Evolutionary conservation across 30 jellyfish, hydroid and myxozoan genomes (phyloP).

Genomic region (Cassiopea andromeda): DNA sequence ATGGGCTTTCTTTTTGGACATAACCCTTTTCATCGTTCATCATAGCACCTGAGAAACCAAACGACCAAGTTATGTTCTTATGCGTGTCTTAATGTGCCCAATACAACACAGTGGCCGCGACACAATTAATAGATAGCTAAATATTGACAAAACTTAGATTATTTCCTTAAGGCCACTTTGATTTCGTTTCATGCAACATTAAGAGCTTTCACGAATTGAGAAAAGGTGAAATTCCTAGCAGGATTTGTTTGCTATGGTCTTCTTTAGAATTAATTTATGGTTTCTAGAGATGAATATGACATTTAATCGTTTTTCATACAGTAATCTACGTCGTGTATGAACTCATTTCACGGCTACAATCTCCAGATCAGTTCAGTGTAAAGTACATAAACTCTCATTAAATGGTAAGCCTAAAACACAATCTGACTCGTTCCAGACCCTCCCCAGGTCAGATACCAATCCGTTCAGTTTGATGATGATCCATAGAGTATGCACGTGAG

Average conservation of each 20-base stretch:
- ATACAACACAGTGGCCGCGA: conserved; percentile 37
- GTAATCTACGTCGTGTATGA: conserved; percentile 4
- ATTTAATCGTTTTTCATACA: conserved; percentile 18
- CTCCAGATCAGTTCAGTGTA: background rate
- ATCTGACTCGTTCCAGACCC: conserved; percentile 20
- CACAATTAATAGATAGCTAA: conserved; percentile 7
- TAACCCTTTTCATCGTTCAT: background rate
- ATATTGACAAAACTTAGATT: conserved; percentile 58
- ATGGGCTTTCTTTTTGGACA: no score
- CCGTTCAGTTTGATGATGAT: background rate
- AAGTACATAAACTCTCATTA: background rate
- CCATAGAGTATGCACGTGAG: background rate
- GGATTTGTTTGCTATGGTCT: conserved; percentile 48
- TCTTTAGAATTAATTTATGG: conserved; percentile 23
- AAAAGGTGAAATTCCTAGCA: conserved; percentile 30
- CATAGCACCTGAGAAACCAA: background rate
- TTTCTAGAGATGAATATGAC: conserved; percentile 24
- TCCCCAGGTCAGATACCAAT: background rate
- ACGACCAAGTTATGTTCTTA: background rate
- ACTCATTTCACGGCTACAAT: conserved; percentile 12
- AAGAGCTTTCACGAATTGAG: conserved; percentile 21
- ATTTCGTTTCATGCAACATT: conserved; percentile 34
- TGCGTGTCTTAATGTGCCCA: background rate
- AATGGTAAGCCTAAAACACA: no score
- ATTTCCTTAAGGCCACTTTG: conserved; percentile 46